Evolutionary conservation across 2,888 invertebrate species (phyloP).

Genomic region (Mythimna lalbum): DNA sequence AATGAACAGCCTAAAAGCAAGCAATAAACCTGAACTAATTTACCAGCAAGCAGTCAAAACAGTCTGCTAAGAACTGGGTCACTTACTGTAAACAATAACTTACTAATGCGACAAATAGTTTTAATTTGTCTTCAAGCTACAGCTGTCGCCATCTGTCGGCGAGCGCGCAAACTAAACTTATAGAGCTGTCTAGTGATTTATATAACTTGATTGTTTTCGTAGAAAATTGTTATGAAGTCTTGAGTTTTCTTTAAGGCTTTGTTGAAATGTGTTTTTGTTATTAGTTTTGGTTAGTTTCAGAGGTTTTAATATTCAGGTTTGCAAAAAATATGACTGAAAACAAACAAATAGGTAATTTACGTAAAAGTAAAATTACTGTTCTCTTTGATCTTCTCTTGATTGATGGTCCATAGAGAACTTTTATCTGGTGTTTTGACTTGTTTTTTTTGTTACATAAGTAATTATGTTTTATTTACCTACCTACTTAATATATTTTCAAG

Average conservation of each 20-base stretch:
- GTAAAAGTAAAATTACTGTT: no score
- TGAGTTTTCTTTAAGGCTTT: neutral
- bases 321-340: no score
- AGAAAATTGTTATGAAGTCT: slow-evolving; percentile 9
- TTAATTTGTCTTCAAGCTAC: slow-evolving; percentile 53
- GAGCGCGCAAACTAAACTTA: slow-evolving; percentile 57
- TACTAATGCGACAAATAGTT: slow-evolving; percentile 56
- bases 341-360: no score
- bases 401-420: no score
- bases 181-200: slow-evolving; percentile 45
- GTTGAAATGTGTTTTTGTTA: neutral
- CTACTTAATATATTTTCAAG: no score
- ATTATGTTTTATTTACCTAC: no score
- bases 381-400: no score
- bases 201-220: slow-evolving; percentile 30
- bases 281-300: neutral
- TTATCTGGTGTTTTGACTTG: no score
- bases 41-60: slow-evolving; percentile 60
- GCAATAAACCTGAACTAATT: slow-evolving; percentile 43
- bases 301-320: neutral
- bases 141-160: slow-evolving; percentile 65
- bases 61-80: slow-evolving; percentile 56
- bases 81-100: slow-evolving; percentile 58
- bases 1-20: slow-evolving; percentile 38
- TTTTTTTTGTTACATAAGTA: no score